Percentiles rank a stretch among this genome's conserved stretches.
Evolutionary conservation across 2,113 vertebrate species (phyloP).

Genomic region (Gnathonemus echidnorhynchus): DNA sequence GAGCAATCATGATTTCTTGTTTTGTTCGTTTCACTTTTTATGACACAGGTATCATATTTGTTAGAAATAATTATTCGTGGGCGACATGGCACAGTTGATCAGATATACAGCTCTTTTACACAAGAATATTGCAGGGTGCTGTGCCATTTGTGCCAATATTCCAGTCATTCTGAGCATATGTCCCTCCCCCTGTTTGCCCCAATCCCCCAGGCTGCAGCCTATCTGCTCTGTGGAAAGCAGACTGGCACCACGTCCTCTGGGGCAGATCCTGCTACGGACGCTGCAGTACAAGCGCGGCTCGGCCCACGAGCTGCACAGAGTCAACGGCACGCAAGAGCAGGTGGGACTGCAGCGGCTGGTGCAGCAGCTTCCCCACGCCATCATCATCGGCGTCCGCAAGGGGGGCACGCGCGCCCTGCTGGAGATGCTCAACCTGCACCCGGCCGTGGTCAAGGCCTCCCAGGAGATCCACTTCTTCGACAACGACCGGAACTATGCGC

Average conservation of each 20-base stretch:
- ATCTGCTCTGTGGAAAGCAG: slow-evolving; percentile 78
- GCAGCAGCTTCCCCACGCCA: slow-evolving; percentile 87
- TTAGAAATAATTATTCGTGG: not conserved
- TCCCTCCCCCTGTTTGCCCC: not conserved
- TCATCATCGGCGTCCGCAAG: slow-evolving; percentile 92
- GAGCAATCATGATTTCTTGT: not conserved
- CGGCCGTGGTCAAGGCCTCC: slow-evolving; percentile 89
- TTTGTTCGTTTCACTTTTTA: not conserved
- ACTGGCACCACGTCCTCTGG: slow-evolving; percentile 53
- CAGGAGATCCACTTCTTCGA: slow-evolving; percentile 98
- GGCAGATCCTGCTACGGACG: slow-evolving; percentile 71
- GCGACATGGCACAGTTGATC: not conserved
- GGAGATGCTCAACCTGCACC: slow-evolving; percentile 95
- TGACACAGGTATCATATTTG: not conserved
- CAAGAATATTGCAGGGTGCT: not conserved
- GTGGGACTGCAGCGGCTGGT: slow-evolving; percentile 77
- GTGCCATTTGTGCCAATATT: not conserved
- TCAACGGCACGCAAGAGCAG: slow-evolving; percentile 79
- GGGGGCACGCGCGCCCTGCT: slow-evolving; percentile 87
- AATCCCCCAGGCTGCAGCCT: slow-evolving; percentile 70
- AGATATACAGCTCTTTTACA: not conserved
- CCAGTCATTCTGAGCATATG: not conserved
- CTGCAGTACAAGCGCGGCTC: slow-evolving; percentile 81
- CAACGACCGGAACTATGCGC: slow-evolving; percentile 88
- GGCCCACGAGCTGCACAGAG: slow-evolving; percentile 76